Conservation (phyloP, 2,888 invertebrate species). For the Mythimna impura region DNA sequence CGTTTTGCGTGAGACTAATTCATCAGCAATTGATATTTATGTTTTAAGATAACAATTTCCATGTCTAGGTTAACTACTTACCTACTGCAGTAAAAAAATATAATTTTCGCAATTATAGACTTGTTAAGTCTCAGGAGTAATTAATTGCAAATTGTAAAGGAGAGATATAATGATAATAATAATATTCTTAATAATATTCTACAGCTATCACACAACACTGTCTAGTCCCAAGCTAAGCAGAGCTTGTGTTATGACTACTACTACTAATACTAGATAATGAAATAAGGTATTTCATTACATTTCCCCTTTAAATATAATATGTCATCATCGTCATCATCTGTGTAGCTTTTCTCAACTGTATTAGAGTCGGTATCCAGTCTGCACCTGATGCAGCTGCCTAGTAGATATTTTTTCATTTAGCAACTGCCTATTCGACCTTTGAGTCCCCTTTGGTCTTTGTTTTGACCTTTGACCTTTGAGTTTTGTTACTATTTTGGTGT, state of each 20-base stretch:
- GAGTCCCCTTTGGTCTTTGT: no score
- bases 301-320: background rate
- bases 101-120: no score
- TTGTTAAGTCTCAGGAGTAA: background rate
- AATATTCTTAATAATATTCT: no score
- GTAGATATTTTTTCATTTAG: background rate
- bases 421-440: background rate
- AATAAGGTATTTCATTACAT: no score
- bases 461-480: no score
- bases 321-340: background rate
- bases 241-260: no score
- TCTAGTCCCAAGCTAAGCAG: no score
- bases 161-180: background rate
- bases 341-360: background rate
- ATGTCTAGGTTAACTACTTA: background rate
- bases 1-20: no score
- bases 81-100: background rate
- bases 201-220: no score
- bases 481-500: no score
- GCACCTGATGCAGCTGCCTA: background rate
- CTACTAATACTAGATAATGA: no score
- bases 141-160: slow-evolving; percentile 6
- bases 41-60: background rate
- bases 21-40: no score
- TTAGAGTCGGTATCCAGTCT: background rate